Evolutionary conservation across 2,888 invertebrate species (phyloP).

Genomic region (Mesochorus sp.): DNA sequence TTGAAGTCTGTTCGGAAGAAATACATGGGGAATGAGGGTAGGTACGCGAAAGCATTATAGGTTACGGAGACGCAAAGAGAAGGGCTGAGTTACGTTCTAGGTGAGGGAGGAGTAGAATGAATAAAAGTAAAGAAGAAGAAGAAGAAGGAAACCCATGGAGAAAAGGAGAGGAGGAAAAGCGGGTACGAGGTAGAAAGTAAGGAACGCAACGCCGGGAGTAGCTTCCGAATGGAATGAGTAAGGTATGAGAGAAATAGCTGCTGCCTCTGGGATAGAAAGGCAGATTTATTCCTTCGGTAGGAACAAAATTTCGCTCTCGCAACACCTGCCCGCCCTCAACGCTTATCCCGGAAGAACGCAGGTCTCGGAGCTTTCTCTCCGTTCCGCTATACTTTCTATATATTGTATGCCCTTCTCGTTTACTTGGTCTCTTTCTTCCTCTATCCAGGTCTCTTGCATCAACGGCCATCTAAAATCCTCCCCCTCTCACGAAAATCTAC

Average conservation of each 20-base stretch:
- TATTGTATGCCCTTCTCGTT: conserved; percentile 24
- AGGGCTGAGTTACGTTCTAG: conserved; percentile 31
- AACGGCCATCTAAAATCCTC: conserved; percentile 33
- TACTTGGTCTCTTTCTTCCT: neutral
- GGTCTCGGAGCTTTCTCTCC: conserved; percentile 36
- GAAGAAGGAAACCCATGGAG: conserved; percentile 32
- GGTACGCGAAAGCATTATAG: conserved; percentile 14
- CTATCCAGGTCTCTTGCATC: conserved; percentile 7
- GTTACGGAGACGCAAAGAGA: conserved; percentile 12
- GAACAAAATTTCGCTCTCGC: conserved; percentile 68
- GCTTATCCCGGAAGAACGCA: conserved; percentile 42
- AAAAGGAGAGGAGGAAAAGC: conserved; percentile 13
- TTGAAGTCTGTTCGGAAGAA: conserved; percentile 23
- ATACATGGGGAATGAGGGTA: conserved; percentile 39
- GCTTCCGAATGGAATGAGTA: conserved; percentile 47
- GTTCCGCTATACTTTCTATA: conserved; percentile 42
- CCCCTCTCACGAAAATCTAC: neutral
- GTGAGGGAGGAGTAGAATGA: conserved; percentile 37
- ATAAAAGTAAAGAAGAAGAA: conserved; percentile 43
- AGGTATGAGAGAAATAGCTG: conserved; percentile 50
- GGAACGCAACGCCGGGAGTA: conserved; percentile 17
- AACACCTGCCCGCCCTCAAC: conserved; percentile 66
- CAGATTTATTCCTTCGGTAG: conserved; percentile 72
- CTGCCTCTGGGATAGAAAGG: conserved; percentile 54
- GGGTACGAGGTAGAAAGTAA: conserved; percentile 3